Percentiles rank a stretch among this genome's conserved stretches.
These are phyloP conservation scores for Pocillopora damicornis DNA, from an alignment of 64 coral and sea anemone genomes.

Conservation along the genomic window DNA sequence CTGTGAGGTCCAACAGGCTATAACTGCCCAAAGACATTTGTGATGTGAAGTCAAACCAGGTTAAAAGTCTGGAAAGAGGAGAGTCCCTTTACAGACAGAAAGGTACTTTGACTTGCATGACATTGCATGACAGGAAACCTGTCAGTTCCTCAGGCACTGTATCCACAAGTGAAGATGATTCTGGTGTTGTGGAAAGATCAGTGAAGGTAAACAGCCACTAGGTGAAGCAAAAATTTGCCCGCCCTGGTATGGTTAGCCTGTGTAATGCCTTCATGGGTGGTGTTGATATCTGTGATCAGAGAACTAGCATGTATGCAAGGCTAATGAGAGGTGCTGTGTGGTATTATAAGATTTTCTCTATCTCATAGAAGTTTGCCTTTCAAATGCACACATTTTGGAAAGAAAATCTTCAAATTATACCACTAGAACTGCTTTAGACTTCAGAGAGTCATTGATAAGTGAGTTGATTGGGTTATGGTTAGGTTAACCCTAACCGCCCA, in stretches of 20 bases:
- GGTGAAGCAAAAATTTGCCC: neutral
- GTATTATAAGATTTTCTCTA: constrained; percentile 7
- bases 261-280: neutral
- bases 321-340: constrained; percentile 16
- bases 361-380: constrained; percentile 20
- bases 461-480: constrained; percentile 6
- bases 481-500: neutral
- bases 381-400: constrained; percentile 35
- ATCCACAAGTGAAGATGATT: constrained; percentile 15
- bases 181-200: neutral
- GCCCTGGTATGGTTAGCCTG: neutral
- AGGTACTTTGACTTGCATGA: constrained; percentile 6
- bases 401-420: constrained; percentile 27
- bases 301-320: neutral
- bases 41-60: neutral
- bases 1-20: no score
- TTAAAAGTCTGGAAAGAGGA: constrained; percentile 22
- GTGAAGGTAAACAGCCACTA: neutral
- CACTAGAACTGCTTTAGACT: constrained; percentile 14
- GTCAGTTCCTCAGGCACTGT: constrained; percentile 22
- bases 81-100: constrained; percentile 21
- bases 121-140: constrained; percentile 38
- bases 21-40: no score
- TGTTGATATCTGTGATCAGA: neutral
- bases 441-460: constrained; percentile 34